These are phyloP conservation scores for Prosopocoilus inquinatus DNA, from an alignment of 2,888 invertebrate species.

Conservation along the genomic window DNA sequence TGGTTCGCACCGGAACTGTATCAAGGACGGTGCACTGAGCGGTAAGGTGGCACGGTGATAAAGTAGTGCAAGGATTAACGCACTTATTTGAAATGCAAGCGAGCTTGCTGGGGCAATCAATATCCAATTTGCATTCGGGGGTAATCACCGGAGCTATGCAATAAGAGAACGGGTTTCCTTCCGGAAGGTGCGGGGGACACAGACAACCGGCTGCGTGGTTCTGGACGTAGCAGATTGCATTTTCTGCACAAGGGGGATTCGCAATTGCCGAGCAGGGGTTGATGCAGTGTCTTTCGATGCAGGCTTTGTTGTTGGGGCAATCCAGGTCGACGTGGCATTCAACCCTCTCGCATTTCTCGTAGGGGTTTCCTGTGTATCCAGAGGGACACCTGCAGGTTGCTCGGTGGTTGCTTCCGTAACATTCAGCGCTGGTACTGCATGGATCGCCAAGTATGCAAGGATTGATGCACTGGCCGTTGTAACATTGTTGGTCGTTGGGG, in stretches of 20 bases:
- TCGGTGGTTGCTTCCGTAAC: constrained; percentile 76
- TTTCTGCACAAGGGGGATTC: constrained; percentile 75
- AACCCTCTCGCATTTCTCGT: constrained; percentile 70
- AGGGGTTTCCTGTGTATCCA: constrained; percentile 79
- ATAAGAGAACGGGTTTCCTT: constrained; percentile 77
- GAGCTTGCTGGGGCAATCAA: constrained; percentile 76
- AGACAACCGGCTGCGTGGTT: constrained; percentile 80
- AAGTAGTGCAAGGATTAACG: constrained; percentile 72
- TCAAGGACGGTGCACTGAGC: constrained; percentile 81
- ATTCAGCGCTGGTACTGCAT: constrained; percentile 81
- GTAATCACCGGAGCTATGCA: constrained; percentile 59
- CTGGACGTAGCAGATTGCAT: constrained; percentile 76
- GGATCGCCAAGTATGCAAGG: constrained; percentile 78
- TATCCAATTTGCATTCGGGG: constrained; percentile 73
- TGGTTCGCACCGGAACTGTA: constrained; percentile 80
- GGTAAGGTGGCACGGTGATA: constrained; percentile 73
- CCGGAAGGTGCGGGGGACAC: constrained; percentile 76
- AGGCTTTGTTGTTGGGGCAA: constrained; percentile 74
- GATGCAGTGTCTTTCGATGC: constrained; percentile 69
- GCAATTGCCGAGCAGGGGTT: constrained; percentile 71
- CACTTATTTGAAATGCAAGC: constrained; percentile 80
- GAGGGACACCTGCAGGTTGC: constrained; percentile 76
- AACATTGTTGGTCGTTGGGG: constrained; percentile 74
- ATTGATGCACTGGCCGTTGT: constrained; percentile 77
- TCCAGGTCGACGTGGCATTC: constrained; percentile 80